Evolutionary conservation across 2,888 invertebrate genomes (phyloP).

Genomic region (Norana najaformis): DNA sequence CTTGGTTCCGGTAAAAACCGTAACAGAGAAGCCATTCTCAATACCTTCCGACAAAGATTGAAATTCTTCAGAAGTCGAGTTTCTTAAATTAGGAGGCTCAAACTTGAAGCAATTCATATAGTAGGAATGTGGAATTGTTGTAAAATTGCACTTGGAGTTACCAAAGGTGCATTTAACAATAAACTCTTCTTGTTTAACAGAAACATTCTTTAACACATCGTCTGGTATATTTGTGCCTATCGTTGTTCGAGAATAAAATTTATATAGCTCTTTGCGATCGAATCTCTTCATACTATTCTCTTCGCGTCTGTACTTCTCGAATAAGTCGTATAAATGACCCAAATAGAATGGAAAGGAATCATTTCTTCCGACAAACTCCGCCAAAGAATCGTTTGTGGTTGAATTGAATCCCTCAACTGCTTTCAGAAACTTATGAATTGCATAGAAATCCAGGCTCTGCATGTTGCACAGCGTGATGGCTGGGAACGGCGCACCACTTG

Average conservation of each 20-base stretch:
- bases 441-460: slow-evolving; percentile 43
- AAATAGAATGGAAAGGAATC: slow-evolving; percentile 39
- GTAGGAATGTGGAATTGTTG: slow-evolving; percentile 42
- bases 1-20: slow-evolving; percentile 40
- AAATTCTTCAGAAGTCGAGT: neutral
- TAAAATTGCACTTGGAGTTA: slow-evolving; percentile 40
- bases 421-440: slow-evolving; percentile 35
- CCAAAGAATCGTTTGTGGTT: neutral
- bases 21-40: slow-evolving; percentile 44
- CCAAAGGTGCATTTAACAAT: slow-evolving; percentile 42
- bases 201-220: slow-evolving; percentile 37
- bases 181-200: slow-evolving; percentile 42
- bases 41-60: slow-evolving; percentile 43
- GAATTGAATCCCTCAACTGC: neutral
- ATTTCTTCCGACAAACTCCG: slow-evolving; percentile 34
- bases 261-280: slow-evolving; percentile 39
- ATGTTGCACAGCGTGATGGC: slow-evolving; percentile 45
- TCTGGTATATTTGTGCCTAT: slow-evolving; percentile 41
- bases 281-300: slow-evolving; percentile 33
- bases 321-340: slow-evolving; percentile 38
- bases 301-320: slow-evolving; percentile 31
- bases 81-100: slow-evolving; percentile 31
- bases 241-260: slow-evolving; percentile 43
- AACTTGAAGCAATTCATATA: slow-evolving; percentile 45
- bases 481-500: slow-evolving; percentile 44